phyloP scores from a whole-genome alignment of 2,888 invertebrate species.

The Odontomyia ornata region DNA sequence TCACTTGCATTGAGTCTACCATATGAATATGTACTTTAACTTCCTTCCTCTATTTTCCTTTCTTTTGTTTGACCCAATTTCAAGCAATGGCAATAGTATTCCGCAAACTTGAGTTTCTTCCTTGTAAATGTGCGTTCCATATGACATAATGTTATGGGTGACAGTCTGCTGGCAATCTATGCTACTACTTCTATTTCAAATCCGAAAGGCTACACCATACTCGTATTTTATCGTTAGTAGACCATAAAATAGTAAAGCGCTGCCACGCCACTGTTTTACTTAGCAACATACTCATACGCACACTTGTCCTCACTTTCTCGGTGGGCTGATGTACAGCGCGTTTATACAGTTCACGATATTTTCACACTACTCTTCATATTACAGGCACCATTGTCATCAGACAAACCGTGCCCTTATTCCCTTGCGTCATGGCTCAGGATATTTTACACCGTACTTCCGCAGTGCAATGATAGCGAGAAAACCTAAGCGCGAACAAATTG shows the following conservation, averaged over 20 bases:
- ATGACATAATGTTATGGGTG: constrained; percentile 2
- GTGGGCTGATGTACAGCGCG: neutral
- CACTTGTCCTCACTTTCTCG: neutral
- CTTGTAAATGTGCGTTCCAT: constrained; percentile 14
- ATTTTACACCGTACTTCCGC: neutral
- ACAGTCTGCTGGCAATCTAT: constrained; percentile 34
- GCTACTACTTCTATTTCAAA: neutral
- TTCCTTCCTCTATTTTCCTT: neutral
- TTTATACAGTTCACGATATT: neutral
- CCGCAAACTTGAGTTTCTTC: constrained; percentile 3
- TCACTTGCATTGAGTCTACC: too few relatives aligned
- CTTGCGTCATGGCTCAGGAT: neutral
- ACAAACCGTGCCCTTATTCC: too few relatives aligned
- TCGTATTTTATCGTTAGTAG: neutral
- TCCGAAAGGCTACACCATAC: neutral
- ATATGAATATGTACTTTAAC: too few relatives aligned
- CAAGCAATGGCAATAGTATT: neutral
- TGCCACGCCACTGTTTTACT: constrained; percentile 5
- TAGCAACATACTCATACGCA: neutral
- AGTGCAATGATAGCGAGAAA: neutral
- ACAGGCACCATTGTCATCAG: constrained; percentile 1
- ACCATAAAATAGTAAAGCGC: neutral
- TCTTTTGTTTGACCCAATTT: constrained; percentile 27
- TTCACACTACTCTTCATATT: neutral
- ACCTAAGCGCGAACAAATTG: neutral